A percentile compares a stretch with the other conserved stretches of the same genome.
phyloP scores from a whole-genome alignment of 2,797 vertebrate species.

The Ataeniobius toweri region DNA sequence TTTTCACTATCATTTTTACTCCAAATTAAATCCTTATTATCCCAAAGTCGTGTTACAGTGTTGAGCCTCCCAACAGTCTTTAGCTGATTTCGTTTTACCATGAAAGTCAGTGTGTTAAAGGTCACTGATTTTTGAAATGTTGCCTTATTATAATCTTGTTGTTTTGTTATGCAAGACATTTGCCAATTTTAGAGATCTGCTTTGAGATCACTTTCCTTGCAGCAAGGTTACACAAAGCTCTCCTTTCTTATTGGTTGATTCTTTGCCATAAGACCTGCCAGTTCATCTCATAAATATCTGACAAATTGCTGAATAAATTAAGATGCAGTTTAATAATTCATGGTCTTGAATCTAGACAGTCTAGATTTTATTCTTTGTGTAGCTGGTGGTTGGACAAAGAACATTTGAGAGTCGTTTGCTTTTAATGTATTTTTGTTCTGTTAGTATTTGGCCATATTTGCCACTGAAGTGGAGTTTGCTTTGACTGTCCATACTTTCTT shows the following conservation, averaged over 20 bases:
- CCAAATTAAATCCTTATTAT: background rate
- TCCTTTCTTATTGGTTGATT: slow-evolving; percentile 49
- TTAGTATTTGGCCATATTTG: background rate
- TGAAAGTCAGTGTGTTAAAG: too few relatives aligned
- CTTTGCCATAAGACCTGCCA: slow-evolving; percentile 26
- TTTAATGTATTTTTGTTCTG: background rate
- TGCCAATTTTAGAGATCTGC: slow-evolving; percentile 18
- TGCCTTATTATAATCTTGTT: too few relatives aligned
- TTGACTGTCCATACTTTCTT: background rate
- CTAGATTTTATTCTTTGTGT: slow-evolving; percentile 62
- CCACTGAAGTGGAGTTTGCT: background rate
- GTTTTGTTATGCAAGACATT: background rate
- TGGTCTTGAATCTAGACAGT: slow-evolving; percentile 54
- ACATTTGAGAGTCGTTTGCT: background rate
- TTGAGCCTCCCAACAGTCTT: too few relatives aligned
- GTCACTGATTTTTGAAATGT: too few relatives aligned
- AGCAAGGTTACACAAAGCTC: slow-evolving; percentile 16
- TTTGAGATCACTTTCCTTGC: slow-evolving; percentile 30
- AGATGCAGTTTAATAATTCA: slow-evolving; percentile 74
- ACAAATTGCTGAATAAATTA: slow-evolving; percentile 68
- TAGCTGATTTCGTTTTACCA: too few relatives aligned
- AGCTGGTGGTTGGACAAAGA: background rate
- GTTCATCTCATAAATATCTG: slow-evolving; percentile 61
- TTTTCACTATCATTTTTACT: background rate
- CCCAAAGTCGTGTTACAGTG: too few relatives aligned